These are phyloP conservation scores for Hapalemur alaotrensis DNA, from an alignment of 2,797 vertebrate species.

Conservation along the genomic window DNA sequence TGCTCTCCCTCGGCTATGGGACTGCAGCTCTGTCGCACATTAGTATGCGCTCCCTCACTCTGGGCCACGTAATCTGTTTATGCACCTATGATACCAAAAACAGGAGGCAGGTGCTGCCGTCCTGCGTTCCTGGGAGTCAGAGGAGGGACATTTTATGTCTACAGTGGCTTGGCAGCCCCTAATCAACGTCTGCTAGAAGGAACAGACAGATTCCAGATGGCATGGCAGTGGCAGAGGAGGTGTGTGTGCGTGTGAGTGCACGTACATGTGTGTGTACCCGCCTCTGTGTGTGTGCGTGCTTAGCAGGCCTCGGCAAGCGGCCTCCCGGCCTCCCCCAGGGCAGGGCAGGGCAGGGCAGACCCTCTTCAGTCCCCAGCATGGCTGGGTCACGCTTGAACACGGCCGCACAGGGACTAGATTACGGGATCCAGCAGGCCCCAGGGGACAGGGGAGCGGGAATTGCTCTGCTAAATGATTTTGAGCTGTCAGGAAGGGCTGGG, in stretches of 20 bases:
- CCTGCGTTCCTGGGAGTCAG: neutral
- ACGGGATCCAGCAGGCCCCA: slow-evolving; percentile 9
- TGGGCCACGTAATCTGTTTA: neutral
- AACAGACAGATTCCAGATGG: slow-evolving; percentile 83
- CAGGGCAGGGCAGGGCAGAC: slow-evolving; percentile 20
- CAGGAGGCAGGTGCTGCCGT: slow-evolving; percentile 66
- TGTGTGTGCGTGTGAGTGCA: neutral
- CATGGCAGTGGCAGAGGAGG: slow-evolving; percentile 38
- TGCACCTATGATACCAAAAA: slow-evolving; percentile 58
- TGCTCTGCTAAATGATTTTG: slow-evolving; percentile 38
- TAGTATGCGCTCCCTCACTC: neutral
- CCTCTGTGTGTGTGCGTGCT: neutral
- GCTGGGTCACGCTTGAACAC: slow-evolving; percentile 54
- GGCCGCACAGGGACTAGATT: slow-evolving; percentile 7
- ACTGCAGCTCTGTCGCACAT: neutral
- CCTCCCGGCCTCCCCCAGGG: slow-evolving; percentile 29
- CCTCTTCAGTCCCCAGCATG: slow-evolving; percentile 30
- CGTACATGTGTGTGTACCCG: neutral
- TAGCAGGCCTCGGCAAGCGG: neutral
- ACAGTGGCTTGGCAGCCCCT: slow-evolving; percentile 49
- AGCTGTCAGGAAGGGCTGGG: neutral
- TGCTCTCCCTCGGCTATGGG: neutral
- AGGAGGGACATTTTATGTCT: slow-evolving; percentile 58
- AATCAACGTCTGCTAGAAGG: slow-evolving; percentile 67
- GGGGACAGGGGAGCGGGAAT: slow-evolving; percentile 17